Conservation (phyloP, 2,797 vertebrate species). For the Arctocebus calabarensis region DNA sequence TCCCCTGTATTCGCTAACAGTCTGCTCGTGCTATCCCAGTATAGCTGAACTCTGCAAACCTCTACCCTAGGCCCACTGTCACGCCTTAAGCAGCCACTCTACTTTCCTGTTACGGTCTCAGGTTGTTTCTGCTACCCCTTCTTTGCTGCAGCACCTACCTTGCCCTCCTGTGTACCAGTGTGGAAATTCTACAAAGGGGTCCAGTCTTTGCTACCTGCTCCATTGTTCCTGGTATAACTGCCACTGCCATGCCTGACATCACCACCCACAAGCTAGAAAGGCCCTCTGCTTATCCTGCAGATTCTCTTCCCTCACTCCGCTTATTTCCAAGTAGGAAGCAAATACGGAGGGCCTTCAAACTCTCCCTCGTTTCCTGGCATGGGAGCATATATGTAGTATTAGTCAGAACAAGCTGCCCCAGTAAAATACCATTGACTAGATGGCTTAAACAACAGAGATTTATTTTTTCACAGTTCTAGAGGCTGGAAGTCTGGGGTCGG, state of each 20-base stretch:
- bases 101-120: neutral
- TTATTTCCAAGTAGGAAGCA: neutral
- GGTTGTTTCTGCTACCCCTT: neutral
- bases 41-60: neutral
- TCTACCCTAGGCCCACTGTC: neutral
- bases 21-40: neutral
- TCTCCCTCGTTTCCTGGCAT: neutral
- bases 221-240: neutral
- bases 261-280: neutral
- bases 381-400: neutral
- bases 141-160: neutral
- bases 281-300: neutral
- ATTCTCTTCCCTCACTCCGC: neutral
- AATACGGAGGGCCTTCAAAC: neutral
- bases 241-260: neutral
- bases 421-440: neutral
- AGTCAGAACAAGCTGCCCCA: neutral
- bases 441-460: neutral
- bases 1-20: neutral
- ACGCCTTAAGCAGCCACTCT: neutral
- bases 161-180: neutral
- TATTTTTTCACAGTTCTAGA: neutral
- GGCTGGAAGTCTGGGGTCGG: neutral
- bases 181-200: neutral
- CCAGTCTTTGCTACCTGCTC: neutral